Evolutionary conservation across 2,888 invertebrate species (phyloP).

Genomic region (Tenthredo amoena): DNA sequence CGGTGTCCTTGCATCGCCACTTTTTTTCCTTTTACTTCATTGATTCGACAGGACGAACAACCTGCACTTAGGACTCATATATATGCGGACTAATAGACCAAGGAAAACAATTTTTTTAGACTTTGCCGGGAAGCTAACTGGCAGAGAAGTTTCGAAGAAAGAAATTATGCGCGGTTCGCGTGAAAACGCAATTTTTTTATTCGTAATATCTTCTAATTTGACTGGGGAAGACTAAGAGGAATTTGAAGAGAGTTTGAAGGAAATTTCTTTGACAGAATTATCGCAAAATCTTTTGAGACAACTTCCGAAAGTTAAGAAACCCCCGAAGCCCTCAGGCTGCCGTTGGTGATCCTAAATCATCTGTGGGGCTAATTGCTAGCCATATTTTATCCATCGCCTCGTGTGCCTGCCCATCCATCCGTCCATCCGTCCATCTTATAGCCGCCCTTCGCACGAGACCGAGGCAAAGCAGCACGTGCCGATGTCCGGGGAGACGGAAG

Average conservation of each 20-base stretch:
- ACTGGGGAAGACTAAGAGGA: neutral
- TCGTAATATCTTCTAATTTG: neutral
- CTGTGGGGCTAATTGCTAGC: conserved; percentile 57
- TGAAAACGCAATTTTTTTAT: neutral
- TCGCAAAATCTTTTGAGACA: neutral
- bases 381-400: conserved; percentile 56
- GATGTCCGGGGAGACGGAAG: conserved; percentile 44
- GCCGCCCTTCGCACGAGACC: conserved; percentile 30
- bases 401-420: conserved; percentile 1
- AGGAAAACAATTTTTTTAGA: neutral
- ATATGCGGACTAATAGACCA: neutral
- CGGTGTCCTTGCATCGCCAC: neutral
- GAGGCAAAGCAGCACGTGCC: conserved; percentile 48
- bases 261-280: neutral
- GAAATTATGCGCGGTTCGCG: neutral
- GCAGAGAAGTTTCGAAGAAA: neutral
- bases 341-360: conserved; percentile 55
- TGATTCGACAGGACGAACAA: conserved; percentile 18
- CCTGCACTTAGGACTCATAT: neutral
- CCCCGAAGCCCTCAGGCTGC: conserved; percentile 3
- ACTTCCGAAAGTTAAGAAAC: conserved; percentile 18
- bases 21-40: neutral
- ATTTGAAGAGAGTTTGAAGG: neutral
- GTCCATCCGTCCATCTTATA: conserved; percentile 19
- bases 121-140: neutral